phyloP scores from a whole-genome alignment of 2,113 vertebrate species.

The Empidonax alnorum region DNA sequence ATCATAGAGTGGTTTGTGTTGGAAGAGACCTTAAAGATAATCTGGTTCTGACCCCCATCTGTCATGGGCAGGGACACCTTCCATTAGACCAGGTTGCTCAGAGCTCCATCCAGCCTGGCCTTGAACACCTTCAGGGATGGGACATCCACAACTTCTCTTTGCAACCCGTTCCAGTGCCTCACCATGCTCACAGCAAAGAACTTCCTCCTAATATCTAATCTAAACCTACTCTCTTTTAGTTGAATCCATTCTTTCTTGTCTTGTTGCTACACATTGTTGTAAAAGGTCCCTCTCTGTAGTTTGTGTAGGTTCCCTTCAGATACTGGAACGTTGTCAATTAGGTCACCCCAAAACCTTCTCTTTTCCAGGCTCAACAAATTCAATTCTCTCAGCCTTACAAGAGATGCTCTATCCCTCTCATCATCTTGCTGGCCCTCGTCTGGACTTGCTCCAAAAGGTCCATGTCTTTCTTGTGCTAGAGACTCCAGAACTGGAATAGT shows the following conservation, averaged over 20 bases:
- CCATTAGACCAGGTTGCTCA: neutral
- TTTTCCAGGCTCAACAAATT: neutral
- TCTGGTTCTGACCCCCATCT: neutral
- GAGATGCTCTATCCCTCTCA: neutral
- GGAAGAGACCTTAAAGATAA: rapidly evolving
- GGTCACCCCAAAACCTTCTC: neutral
- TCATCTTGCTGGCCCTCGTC: neutral
- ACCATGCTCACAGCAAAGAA: neutral
- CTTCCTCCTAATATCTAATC: neutral
- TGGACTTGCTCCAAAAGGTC: neutral
- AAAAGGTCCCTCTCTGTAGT: neutral
- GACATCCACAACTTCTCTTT: neutral
- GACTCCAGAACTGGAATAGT: neutral
- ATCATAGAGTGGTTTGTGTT: neutral
- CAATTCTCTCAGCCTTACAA: neutral
- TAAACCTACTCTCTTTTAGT: neutral
- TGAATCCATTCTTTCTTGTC: neutral
- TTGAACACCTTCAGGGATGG: rapidly evolving
- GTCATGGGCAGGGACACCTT: neutral
- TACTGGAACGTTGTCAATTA: neutral
- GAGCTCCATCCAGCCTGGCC: neutral
- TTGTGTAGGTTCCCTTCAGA: neutral
- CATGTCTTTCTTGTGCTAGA: neutral
- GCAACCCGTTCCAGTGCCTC: neutral
- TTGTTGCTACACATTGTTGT: neutral